A percentile compares a stretch with the other conserved stretches of the same genome.
These are phyloP conservation scores for Spinus olivaceus DNA, from an alignment of 2,797 vertebrate species.

Conservation along the genomic window DNA sequence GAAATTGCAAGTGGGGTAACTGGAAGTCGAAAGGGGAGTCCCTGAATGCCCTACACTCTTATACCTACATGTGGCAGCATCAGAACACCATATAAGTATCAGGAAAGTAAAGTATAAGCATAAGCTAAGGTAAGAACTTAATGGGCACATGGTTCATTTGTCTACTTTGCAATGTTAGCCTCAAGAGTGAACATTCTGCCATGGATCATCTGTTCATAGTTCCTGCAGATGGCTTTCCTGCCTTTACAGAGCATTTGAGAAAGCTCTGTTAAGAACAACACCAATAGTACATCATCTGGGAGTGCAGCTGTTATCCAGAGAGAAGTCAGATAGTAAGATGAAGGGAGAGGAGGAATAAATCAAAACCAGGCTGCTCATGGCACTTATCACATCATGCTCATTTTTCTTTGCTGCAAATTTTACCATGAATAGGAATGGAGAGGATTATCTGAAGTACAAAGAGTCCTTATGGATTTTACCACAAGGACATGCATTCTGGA, in stretches of 20 bases:
- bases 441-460: not conserved
- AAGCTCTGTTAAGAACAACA: not conserved
- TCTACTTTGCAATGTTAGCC: not conserved
- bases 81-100: not conserved
- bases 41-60: not conserved
- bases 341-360: constrained; percentile 35
- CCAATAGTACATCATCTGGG: constrained; percentile 11
- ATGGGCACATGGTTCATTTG: not conserved
- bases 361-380: not conserved
- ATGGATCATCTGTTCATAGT: constrained; percentile 28
- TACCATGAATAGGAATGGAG: not conserved
- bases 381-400: not conserved
- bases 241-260: not conserved
- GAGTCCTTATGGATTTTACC: not conserved
- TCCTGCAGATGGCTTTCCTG: not conserved
- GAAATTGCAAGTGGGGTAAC: not conserved
- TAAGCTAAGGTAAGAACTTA: not conserved
- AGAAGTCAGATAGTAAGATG: constrained; percentile 8
- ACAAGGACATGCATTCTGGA: not conserved
- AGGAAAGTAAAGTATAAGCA: not conserved
- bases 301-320: constrained; percentile 23
- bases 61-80: constrained; percentile 13
- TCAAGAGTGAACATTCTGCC: constrained; percentile 6
- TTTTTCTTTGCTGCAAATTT: constrained; percentile 9
- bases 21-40: not conserved